Percentiles rank a stretch among this genome's conserved stretches.
Evolutionary conservation across 2,888 invertebrate genomes (phyloP).

Genomic region (Harpalus rubripes): DNA sequence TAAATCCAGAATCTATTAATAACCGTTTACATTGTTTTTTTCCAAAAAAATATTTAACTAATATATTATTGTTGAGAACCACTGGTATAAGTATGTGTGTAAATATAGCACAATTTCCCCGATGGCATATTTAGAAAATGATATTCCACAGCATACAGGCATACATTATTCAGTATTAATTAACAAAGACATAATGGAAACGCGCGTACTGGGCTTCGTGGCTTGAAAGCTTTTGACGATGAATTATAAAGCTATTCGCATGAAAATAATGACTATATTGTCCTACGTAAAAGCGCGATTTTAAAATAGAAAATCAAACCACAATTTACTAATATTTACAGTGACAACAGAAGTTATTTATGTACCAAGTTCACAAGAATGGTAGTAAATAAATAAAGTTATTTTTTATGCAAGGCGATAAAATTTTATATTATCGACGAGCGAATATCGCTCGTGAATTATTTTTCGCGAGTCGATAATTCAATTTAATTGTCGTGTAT

Average conservation of each 20-base stretch:
- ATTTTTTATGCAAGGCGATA: no score
- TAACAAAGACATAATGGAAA: slow-evolving; percentile 54
- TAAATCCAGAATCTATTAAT: no score
- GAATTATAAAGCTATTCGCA: slow-evolving; percentile 1
- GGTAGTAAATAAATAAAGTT: no score
- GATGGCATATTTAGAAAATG: slow-evolving; percentile 56
- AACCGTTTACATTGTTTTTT: no score
- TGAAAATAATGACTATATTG: slow-evolving; percentile 17
- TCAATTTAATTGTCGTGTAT: no score
- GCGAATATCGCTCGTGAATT: no score
- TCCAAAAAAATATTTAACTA: no score
- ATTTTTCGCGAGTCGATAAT: no score
- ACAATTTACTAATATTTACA: no score
- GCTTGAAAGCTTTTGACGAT: slow-evolving; percentile 23
- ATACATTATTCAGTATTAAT: slow-evolving; percentile 59
- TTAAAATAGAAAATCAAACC: neutral
- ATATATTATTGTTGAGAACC: slow-evolving; percentile 1
- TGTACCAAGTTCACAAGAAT: no score
- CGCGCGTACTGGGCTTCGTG: neutral
- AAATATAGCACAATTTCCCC: slow-evolving; percentile 50
- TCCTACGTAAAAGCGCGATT: neutral
- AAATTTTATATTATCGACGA: no score
- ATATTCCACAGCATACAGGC: slow-evolving; percentile 39
- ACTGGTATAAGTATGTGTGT: slow-evolving; percentile 10
- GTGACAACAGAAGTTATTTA: no score